These are phyloP conservation scores for Dolichomitus sp. DNA, from an alignment of 2,888 invertebrate species.

Conservation along the genomic window DNA sequence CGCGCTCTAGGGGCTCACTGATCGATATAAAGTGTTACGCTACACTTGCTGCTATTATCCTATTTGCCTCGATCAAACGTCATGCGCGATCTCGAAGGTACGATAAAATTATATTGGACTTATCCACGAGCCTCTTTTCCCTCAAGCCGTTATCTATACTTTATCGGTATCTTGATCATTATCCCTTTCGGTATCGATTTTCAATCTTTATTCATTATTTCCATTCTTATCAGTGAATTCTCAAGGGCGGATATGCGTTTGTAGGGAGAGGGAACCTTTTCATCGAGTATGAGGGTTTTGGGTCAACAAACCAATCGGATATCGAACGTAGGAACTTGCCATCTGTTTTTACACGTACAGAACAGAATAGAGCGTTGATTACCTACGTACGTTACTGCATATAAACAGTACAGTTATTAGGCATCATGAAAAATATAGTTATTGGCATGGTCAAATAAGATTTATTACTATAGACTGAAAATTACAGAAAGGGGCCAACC, in stretches of 20 bases:
- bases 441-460: neutral
- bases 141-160: constrained; percentile 3
- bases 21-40: constrained; percentile 31
- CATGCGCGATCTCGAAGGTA: constrained; percentile 1
- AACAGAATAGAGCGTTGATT: constrained; percentile 6
- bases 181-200: constrained; percentile 19
- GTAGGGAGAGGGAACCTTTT: neutral
- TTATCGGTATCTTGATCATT: constrained; percentile 19
- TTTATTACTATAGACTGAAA: neutral
- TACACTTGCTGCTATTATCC: neutral
- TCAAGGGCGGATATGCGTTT: neutral
- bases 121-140: neutral
- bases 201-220: neutral
- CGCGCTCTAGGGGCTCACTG: constrained; percentile 32
- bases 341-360: constrained; percentile 12
- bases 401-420: neutral
- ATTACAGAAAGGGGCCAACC: neutral
- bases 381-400: neutral
- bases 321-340: constrained; percentile 7
- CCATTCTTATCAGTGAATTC: constrained; percentile 2
- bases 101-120: constrained; percentile 43
- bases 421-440: neutral
- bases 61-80: constrained; percentile 20
- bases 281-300: neutral
- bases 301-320: constrained; percentile 9